These are phyloP conservation scores for Lycocorax pyrrhopterus DNA, from an alignment of 2,113 vertebrate species.

Conservation along the genomic window DNA sequence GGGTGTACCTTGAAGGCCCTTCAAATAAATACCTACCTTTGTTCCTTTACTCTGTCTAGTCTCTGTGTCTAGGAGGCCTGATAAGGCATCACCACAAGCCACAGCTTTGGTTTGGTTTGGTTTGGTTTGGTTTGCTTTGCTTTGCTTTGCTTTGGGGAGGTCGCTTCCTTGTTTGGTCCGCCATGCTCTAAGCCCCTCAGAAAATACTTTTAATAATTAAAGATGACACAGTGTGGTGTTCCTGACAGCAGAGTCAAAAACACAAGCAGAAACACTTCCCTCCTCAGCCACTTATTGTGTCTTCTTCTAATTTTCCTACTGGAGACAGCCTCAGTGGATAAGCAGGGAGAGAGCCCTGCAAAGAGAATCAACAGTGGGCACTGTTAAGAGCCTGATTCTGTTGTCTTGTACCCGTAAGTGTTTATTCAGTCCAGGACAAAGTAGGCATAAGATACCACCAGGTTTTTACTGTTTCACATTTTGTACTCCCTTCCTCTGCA, in stretches of 20 bases:
- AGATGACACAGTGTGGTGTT: background rate
- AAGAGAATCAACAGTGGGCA: background rate
- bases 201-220: background rate
- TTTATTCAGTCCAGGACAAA: background rate
- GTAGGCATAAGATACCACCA: background rate
- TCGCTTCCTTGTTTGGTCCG: background rate
- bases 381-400: background rate
- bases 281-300: background rate
- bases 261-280: background rate
- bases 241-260: background rate
- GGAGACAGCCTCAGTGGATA: background rate
- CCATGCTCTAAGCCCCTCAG: background rate
- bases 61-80: no score
- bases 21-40: no score
- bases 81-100: no score
- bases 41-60: no score
- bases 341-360: background rate
- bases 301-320: background rate
- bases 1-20: no score
- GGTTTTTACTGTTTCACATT: background rate
- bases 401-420: background rate
- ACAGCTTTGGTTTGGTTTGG: background rate
- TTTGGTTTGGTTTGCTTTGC: background rate
- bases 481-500: constrained; percentile 5
- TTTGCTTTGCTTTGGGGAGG: background rate